Conservation (phyloP, 1,140 invertebrate species). For the silkworm (Bombyx mori) region DNA sequence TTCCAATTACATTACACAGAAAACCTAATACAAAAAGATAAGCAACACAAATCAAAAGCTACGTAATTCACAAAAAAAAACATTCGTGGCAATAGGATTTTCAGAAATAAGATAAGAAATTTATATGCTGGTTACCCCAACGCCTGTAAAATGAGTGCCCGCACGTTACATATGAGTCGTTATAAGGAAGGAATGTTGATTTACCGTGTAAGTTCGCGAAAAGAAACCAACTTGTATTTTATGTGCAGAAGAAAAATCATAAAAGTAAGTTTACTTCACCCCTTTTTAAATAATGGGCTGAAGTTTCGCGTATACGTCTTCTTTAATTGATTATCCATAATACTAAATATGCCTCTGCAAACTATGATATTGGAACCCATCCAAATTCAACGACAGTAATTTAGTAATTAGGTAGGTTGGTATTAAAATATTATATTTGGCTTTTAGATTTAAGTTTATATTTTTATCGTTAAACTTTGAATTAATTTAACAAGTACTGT, state of each 20-base stretch:
- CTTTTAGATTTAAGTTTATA: no score
- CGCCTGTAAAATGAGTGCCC: slow-evolving; percentile 4
- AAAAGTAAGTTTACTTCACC: neutral
- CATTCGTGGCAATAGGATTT: no score
- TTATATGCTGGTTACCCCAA: neutral
- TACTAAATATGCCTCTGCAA: neutral
- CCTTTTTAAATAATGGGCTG: neutral
- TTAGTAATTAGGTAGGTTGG: neutral
- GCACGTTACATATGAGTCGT: slow-evolving; percentile 2
- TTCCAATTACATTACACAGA: no score
- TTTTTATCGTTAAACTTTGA: no score
- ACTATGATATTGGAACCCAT: neutral
- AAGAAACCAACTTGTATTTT: slow-evolving; percentile 5
- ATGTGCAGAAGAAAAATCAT: neutral
- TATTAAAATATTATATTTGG: no score
- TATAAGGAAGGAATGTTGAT: slow-evolving; percentile 8
- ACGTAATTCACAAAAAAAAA: no score
- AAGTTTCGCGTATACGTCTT: neutral
- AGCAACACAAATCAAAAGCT: no score
- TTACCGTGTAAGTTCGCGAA: slow-evolving; percentile 11
- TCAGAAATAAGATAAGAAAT: no score
- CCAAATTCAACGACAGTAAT: neutral
- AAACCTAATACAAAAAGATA: no score
- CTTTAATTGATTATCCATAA: neutral
- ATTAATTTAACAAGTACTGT: no score